Evolutionary conservation across 2,888 invertebrate genomes (phyloP), one percentile per base, ranked within the genome.

Genomic region (Drosophila fungiperda): DNA sequence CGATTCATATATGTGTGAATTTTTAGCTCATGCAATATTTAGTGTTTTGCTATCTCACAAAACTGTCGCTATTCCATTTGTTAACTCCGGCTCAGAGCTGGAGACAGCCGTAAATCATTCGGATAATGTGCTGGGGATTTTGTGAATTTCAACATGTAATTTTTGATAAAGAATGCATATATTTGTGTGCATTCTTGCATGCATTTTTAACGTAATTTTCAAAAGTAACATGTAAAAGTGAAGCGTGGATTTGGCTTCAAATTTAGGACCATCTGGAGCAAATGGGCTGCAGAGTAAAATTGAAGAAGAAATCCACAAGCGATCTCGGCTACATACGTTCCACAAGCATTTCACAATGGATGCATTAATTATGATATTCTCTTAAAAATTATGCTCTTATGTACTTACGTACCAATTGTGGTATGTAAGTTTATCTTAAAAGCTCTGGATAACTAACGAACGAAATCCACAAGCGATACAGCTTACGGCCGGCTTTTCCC

Each of bases 341-440:
- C 87, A 87, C 85, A 85, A 89, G 83, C 82, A 90, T 89, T 89
- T 85, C 78, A 6, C 29, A 29, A 29, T 6, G 6, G 29, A 29
- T 29, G 29, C 29, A 29, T 1, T 29, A 29, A 29, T 3, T 3
- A 20, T 42, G 12, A 42, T 7, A 45, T 3, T 45, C 20, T 15
- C 20, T 45, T 45, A 45, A 45, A 7, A 8, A 20, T 45, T 12
- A 8, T 15, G 15, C 45, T 45, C 8, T 23, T 45, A 15, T 23
- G 4, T 1, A 45, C 15, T 20, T 45, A 45, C 3, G 45, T 11
- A 26, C 17, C 9, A 26, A 3, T 11, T 26, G 26, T 49, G 29
- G 26, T 29, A 29, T 53, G 12, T 7, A 54, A 15, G 38, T 8
- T 55, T 17, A 12, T n/a, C 6, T 2, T 32, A 6, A 23, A 57